phyloP scores from a whole-genome alignment of 2,113 vertebrate genomes.

The Trachemys scripta region DNA sequence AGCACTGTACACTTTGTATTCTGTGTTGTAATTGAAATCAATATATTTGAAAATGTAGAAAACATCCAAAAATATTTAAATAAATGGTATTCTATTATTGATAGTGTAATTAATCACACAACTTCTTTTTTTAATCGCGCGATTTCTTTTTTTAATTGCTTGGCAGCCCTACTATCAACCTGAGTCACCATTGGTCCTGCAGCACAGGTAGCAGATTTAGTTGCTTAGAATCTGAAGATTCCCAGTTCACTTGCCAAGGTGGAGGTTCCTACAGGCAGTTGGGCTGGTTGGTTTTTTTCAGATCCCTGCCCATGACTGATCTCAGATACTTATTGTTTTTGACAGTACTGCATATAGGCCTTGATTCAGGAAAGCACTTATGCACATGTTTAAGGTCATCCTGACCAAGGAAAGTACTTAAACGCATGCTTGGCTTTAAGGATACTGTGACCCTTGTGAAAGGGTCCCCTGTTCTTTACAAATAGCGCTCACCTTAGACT shows the following conservation, averaged over 20 bases:
- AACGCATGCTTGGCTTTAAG: neutral
- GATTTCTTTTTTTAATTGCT: too few species aligned
- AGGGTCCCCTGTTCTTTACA: too few species aligned
- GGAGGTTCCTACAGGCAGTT: neutral
- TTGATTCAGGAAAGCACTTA: neutral
- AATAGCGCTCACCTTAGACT: too few species aligned
- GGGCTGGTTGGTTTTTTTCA: rapidly evolving
- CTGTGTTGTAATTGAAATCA: too few species aligned
- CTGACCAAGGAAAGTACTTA: neutral
- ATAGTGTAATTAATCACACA: too few species aligned
- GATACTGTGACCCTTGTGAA: neutral
- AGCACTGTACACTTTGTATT: too few species aligned
- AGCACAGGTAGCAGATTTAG: neutral
- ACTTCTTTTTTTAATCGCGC: too few species aligned
- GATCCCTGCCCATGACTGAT: neutral
- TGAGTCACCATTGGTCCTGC: neutral
- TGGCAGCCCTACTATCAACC: neutral
- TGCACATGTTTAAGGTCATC: neutral
- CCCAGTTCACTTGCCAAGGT: neutral
- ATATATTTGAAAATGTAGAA: too few species aligned
- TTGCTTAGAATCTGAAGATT: rapidly evolving
- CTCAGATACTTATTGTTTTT: neutral
- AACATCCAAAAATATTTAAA: too few species aligned
- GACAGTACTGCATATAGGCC: neutral
- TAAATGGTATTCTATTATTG: too few species aligned